These are phyloP conservation scores for Champsocephalus gunnari DNA, from an alignment of 2,797 vertebrate genomes.

Conservation along the genomic window DNA sequence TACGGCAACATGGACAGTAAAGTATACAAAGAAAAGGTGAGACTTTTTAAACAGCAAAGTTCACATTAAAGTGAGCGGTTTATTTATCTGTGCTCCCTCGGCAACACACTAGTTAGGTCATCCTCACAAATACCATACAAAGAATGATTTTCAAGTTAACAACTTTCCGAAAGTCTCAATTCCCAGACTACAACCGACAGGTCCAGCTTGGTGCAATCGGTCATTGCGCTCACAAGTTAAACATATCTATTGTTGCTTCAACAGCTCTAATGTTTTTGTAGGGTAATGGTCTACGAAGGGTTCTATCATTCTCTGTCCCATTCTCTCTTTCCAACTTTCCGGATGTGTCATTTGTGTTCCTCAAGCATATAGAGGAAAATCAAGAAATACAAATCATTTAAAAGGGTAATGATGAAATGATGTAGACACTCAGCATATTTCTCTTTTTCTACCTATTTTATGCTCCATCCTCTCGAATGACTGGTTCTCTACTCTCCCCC, in stretches of 20 bases:
- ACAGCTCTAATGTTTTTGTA: neutral
- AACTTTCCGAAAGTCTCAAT: neutral
- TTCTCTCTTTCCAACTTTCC: neutral
- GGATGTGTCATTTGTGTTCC: neutral
- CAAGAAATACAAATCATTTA: neutral
- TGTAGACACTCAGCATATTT: neutral
- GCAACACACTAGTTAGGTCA: neutral
- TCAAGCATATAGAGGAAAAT: neutral
- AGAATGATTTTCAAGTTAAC: neutral
- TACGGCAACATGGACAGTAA: neutral
- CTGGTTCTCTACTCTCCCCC: neutral
- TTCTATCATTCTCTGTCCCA: neutral
- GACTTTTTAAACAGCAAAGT: no score
- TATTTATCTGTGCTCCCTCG: neutral
- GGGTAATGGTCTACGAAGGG: neutral
- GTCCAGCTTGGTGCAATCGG: neutral
- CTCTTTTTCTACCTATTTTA: neutral
- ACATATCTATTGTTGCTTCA: neutral
- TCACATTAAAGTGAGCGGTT: neutral
- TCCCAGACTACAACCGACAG: neutral
- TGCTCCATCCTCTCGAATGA: neutral
- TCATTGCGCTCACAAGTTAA: no score
- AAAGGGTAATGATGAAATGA: neutral
- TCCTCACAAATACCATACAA: neutral
- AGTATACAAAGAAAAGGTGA: neutral